These are phyloP conservation scores for Rotaria socialis DNA, from an alignment of 2,888 invertebrate genomes.

Conservation along the genomic window DNA sequence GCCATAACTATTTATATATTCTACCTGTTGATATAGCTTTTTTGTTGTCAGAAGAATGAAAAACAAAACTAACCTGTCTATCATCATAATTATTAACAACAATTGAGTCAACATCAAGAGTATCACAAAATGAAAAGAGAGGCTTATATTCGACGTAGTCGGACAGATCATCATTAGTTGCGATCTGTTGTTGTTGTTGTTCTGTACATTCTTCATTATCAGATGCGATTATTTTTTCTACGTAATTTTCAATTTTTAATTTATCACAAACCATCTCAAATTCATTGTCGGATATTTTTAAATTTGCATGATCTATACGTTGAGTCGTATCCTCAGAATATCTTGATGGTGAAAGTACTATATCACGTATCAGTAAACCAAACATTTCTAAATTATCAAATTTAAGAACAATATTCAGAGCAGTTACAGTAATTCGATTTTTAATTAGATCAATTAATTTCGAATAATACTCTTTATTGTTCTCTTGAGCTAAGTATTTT, in stretches of 20 bases:
- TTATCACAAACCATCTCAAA: neutral
- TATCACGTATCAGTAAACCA: neutral
- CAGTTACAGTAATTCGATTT: neutral
- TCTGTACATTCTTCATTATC: neutral
- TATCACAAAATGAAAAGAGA: neutral
- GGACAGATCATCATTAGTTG: neutral
- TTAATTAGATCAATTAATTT: neutral
- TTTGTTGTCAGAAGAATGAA: neutral
- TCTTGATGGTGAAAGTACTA: neutral
- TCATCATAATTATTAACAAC: neutral
- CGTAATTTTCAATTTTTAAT: conserved; percentile 4
- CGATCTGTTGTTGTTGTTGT: neutral
- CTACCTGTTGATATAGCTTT: neutral
- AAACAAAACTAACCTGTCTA: neutral
- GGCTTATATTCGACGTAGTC: neutral
- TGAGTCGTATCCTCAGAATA: neutral
- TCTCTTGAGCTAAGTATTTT: neutral
- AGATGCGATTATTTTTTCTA: neutral
- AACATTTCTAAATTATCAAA: conserved; percentile 16
- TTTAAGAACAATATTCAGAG: neutral
- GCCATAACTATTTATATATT: too few species aligned
- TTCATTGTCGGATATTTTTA: neutral
- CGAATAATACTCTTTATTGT: neutral
- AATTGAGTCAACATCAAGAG: neutral
- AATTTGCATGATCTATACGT: neutral